Evolutionary conservation across 2,888 invertebrate genomes (phyloP).

Genomic region (Epiblema foenella): DNA sequence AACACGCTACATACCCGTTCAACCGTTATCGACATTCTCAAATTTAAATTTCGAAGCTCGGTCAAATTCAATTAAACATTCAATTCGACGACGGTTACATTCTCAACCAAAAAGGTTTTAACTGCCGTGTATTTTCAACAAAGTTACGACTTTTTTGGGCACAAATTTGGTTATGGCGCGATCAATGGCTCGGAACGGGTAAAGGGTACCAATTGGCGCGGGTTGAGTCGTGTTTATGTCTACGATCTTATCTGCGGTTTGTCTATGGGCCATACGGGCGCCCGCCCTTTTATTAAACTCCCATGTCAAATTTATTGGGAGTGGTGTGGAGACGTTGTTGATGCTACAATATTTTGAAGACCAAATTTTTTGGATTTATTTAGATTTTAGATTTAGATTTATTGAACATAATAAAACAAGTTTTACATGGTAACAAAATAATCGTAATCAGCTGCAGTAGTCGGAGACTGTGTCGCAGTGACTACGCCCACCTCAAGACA

Average conservation of each 20-base stretch:
- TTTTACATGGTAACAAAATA: no score
- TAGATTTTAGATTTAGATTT: no score
- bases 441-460: no score
- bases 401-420: no score
- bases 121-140: background rate
- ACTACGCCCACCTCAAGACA: no score
- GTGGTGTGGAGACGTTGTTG: slow-evolving; percentile 54
- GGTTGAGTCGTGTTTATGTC: slow-evolving; percentile 74
- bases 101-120: background rate
- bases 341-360: background rate
- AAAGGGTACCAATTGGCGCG: slow-evolving; percentile 76
- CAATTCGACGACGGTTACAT: slow-evolving; percentile 60
- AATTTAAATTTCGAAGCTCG: slow-evolving; percentile 65
- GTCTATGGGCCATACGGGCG: slow-evolving; percentile 72
- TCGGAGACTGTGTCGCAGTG: no score
- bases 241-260: slow-evolving; percentile 79
- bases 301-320: slow-evolving; percentile 59
- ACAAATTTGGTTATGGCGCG: slow-evolving; percentile 25
- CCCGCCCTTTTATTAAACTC: slow-evolving; percentile 76
- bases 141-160: background rate
- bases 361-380: no score
- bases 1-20: background rate
- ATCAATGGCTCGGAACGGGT: slow-evolving; percentile 48
- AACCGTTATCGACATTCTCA: slow-evolving; percentile 14
- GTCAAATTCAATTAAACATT: slow-evolving; percentile 78